phyloP scores from a whole-genome alignment of 37 sponge, comb jelly and placozoan genomes.

The Cladorhizidae sp. region DNA sequence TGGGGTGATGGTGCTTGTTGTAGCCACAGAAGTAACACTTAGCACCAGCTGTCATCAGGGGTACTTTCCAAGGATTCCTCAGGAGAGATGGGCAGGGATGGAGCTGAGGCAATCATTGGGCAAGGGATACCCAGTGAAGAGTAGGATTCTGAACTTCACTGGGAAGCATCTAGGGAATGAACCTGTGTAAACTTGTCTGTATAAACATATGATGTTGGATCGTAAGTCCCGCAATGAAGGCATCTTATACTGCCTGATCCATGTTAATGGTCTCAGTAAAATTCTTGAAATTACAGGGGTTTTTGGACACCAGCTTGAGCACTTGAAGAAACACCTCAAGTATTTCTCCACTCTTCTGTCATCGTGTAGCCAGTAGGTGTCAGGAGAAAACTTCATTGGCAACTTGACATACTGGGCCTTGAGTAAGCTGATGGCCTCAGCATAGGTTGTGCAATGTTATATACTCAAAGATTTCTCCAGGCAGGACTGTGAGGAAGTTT shows the following conservation, averaged over 20 bases:
- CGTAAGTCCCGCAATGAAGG: constrained; percentile 6
- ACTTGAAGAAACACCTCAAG: not conserved
- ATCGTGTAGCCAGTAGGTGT: constrained; percentile 11
- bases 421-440: not conserved
- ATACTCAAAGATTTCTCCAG: not conserved
- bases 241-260: not conserved
- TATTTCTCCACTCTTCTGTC: constrained; percentile 8
- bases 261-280: not conserved
- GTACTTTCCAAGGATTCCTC: too few species aligned
- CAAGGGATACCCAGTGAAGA: too few species aligned
- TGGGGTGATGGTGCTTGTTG: too few species aligned
- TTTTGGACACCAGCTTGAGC: not conserved
- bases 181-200: not conserved
- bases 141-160: constrained; percentile 4
- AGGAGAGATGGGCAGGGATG: too few species aligned
- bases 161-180: constrained; percentile 9
- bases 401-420: not conserved
- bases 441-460: not conserved
- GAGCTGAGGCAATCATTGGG: too few species aligned
- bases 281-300: constrained; percentile 6
- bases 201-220: not conserved
- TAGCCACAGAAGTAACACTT: too few species aligned
- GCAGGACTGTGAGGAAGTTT: constrained; percentile 12
- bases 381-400: constrained; percentile 17
- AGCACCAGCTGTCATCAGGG: too few species aligned